These are phyloP conservation scores for Mayetiola destructor DNA, from an alignment of 2,888 invertebrate genomes.

Conservation along the genomic window DNA sequence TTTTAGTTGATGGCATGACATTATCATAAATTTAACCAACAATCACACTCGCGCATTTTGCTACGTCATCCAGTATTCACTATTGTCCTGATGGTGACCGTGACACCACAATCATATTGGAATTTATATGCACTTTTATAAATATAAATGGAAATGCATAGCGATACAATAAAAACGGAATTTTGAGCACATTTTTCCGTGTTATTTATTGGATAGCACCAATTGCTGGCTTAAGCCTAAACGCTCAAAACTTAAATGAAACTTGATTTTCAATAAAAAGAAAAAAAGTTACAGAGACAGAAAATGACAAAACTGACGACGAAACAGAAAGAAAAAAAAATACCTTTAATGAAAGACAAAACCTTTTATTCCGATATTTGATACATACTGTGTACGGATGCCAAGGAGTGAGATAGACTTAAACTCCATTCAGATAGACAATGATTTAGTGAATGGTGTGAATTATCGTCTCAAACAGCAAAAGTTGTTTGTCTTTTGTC, in stretches of 20 bases:
- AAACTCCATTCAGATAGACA: constrained; percentile 7
- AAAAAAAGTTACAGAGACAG: background rate
- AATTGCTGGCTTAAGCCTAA: too few species aligned
- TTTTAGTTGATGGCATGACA: constrained; percentile 8
- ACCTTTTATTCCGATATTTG: too few species aligned
- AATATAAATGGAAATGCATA: too few species aligned
- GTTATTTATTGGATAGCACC: constrained; percentile 10
- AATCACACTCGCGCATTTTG: background rate
- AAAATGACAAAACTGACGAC: background rate
- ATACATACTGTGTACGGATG: too few species aligned
- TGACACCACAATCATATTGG: too few species aligned
- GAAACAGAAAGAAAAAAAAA: background rate
- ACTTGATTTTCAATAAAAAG: background rate
- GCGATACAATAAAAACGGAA: constrained; percentile 4
- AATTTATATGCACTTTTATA: too few species aligned
- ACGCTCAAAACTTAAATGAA: too few species aligned
- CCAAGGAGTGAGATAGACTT: too few species aligned
- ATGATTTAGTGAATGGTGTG: constrained; percentile 9
- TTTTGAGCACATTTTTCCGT: constrained; percentile 10
- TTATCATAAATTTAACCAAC: constrained; percentile 2
- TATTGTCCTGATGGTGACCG: too few species aligned
- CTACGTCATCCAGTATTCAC: too few species aligned
- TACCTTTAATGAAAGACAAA: constrained; percentile 5
- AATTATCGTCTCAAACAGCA: constrained; percentile 9
- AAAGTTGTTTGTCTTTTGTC: background rate